phyloP scores from a whole-genome alignment of 2,797 vertebrate genomes.

The Typhlichthys eigenmanni region DNA sequence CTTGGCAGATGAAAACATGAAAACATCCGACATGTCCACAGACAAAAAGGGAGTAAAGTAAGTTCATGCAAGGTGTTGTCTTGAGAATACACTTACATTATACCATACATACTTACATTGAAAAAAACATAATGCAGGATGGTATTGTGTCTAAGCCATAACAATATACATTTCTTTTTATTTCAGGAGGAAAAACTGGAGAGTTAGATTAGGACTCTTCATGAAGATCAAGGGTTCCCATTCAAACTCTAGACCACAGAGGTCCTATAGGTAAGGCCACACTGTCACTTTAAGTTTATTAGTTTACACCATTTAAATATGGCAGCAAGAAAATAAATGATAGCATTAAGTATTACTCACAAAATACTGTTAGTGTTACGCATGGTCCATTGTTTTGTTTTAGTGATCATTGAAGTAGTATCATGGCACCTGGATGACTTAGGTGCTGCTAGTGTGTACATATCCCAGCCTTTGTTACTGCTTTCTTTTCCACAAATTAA shows the following conservation, averaged over 20 bases:
- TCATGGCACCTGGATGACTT: not conserved
- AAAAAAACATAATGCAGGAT: not conserved
- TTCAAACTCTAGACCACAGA: constrained; percentile 16
- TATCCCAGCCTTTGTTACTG: too few species aligned
- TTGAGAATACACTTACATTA: not conserved
- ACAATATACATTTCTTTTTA: not conserved
- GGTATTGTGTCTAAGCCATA: not conserved
- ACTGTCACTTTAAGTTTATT: not conserved
- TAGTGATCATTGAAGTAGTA: too few species aligned
- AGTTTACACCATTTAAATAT: too few species aligned
- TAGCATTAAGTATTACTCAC: too few species aligned
- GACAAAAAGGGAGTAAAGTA: constrained; percentile 57
- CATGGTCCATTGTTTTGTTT: too few species aligned
- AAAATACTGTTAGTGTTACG: too few species aligned
- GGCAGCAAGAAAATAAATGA: too few species aligned
- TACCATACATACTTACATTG: not conserved
- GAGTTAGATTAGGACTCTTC: constrained; percentile 58
- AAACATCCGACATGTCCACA: constrained; percentile 29
- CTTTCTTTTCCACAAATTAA: not conserved
- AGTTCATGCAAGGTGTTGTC: constrained; percentile 28
- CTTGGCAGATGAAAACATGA: constrained; percentile 32
- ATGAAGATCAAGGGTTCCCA: constrained; percentile 54
- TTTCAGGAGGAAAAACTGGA: constrained; percentile 72
- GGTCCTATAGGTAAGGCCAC: constrained; percentile 55
- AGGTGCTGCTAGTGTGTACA: not conserved